Conservation (phyloP, 2,113 vertebrate species). For the Geothlypis trichas region DNA sequence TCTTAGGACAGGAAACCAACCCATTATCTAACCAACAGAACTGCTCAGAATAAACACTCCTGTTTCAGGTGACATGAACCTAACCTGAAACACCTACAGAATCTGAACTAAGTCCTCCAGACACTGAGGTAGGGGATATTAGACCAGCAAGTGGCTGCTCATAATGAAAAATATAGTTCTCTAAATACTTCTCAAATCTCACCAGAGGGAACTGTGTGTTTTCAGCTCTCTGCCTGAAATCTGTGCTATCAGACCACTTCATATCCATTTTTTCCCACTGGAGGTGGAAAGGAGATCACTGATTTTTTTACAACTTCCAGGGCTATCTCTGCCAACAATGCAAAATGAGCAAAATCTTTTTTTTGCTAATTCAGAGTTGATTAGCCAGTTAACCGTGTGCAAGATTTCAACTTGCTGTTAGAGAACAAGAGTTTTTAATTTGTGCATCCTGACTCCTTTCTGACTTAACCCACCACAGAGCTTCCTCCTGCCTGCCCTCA, state of each 20-base stretch:
- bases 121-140: neutral
- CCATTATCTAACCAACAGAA: neutral
- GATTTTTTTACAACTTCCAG: neutral
- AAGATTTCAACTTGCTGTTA: neutral
- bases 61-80: neutral
- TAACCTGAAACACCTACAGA: neutral
- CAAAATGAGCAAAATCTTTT: neutral
- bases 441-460: neutral
- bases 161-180: neutral
- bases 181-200: neutral
- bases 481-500: neutral
- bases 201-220: neutral
- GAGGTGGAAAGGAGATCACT: neutral
- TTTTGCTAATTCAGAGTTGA: neutral
- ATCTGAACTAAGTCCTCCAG: neutral
- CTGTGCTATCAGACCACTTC: neutral
- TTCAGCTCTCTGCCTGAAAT: neutral
- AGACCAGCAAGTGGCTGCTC: neutral
- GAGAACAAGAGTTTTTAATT: neutral
- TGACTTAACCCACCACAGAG: neutral
- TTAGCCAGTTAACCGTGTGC: neutral
- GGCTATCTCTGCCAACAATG: neutral
- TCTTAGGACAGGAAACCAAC: neutral
- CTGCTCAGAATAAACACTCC: neutral
- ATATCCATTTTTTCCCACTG: neutral